Evolutionary conservation across 1,140 invertebrate species (phyloP), one percentile per base, ranked within the genome.

Genomic region (Sitobion miscanthi): DNA sequence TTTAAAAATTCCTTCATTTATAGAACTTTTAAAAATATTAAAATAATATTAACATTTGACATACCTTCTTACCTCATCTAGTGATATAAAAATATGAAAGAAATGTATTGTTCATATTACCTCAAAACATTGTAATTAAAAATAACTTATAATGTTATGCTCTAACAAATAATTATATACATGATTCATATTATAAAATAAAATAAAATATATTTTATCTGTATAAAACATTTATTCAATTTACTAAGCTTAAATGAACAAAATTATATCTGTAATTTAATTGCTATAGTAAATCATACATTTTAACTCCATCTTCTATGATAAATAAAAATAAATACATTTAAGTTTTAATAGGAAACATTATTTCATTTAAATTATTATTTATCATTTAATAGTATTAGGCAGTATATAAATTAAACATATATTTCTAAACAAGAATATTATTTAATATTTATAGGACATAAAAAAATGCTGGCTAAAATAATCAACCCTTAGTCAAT

Each of bases 61-160:
- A 77, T 69, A 69, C 62, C n/a, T 77, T n/a, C 62, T 77, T 77
- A 77, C n/a, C 62, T 77, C 62, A 77, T n/a, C n/a, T 77, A 35
- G n/a, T 77, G 14, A n/a, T 77, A 77, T 77, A 77, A 77, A 20
- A 77, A 6, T 17, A 11, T 77, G 11, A 77, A 77, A 77, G n/a
- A 69, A 69, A 77, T 77, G 30, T 17, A 77, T n/a, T 77, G 0
- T n/a, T 20, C 14, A n/a, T n/a, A 69, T n/a, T n/a, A n/a, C 9
- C 14, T n/a, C n/a, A 77, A 35, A 77, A 77, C n/a, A 77, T 77
- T n/a, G 30, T 77, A 77, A 77, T 14, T n/a, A 77, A 77, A 77
- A n/a, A 17, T 77, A 69, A 69, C 30, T 11, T 30, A 77, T 77
- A 77, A 69, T 17, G 62, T 69, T n/a, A 69, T 69, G 62, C 14